Conservation (phyloP, 2,888 invertebrate species). For the Timema podura region DNA sequence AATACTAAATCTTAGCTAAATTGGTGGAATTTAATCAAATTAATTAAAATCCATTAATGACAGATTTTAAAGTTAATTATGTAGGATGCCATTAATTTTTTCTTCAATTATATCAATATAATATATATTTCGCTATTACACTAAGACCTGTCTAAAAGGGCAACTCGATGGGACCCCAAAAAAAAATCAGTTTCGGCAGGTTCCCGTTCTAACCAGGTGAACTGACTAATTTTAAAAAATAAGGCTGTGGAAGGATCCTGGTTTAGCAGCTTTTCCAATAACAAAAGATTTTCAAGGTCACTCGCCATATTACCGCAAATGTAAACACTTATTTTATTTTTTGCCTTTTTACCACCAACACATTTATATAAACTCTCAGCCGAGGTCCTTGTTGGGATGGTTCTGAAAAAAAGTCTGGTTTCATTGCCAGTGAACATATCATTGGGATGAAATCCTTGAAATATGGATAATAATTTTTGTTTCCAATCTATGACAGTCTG, state of each 20-base stretch:
- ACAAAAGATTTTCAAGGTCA: not conserved
- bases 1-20: too few species aligned
- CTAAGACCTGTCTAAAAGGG: too few species aligned
- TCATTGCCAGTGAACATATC: constrained; percentile 1
- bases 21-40: too few species aligned
- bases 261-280: not conserved
- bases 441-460: not conserved
- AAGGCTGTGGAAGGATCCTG: constrained; percentile 4
- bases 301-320: not conserved
- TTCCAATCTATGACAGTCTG: not conserved
- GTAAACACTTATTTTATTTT: not conserved
- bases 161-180: too few species aligned
- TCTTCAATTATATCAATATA: too few species aligned
- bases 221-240: too few species aligned
- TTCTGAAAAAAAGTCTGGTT: constrained; percentile 8
- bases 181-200: too few species aligned
- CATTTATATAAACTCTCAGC: not conserved
- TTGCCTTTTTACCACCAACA: not conserved
- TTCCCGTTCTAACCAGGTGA: too few species aligned
- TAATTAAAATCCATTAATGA: too few species aligned
- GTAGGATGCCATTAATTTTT: too few species aligned
- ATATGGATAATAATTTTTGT: not conserved
- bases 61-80: too few species aligned
- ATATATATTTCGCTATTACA: too few species aligned
- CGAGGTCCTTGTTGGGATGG: not conserved